Evolutionary conservation across 2,888 invertebrate genomes (phyloP).

Genomic region (Agrochola lota): DNA sequence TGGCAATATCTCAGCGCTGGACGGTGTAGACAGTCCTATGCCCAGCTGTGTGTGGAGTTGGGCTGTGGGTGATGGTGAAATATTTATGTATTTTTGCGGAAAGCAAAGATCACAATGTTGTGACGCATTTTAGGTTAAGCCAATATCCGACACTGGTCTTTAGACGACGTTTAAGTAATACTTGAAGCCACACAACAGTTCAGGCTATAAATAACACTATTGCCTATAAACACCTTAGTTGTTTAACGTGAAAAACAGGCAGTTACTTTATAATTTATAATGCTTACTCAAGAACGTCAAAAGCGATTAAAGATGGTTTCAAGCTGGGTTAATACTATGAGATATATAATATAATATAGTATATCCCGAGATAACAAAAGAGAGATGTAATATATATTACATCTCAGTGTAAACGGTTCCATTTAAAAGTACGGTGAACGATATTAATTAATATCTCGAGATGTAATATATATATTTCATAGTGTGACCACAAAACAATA

Average conservation of each 20-base stretch:
- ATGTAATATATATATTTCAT: too few species aligned
- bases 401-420: too few species aligned
- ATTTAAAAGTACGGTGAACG: too few species aligned
- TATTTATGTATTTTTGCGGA: not conserved
- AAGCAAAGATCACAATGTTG: not conserved
- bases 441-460: too few species aligned
- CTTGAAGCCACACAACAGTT: constrained; percentile 34
- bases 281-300: not conserved
- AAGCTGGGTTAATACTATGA: not conserved
- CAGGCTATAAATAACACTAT: constrained; percentile 34
- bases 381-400: too few species aligned
- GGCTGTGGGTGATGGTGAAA: not conserved
- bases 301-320: not conserved
- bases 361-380: too few species aligned
- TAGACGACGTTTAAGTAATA: constrained; percentile 12
- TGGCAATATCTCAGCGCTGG: not conserved
- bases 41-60: not conserved
- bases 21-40: not conserved
- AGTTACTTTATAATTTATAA: not conserved
- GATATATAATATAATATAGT: too few species aligned
- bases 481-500: not conserved
- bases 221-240: constrained; percentile 23
- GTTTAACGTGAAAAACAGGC: not conserved
- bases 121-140: constrained; percentile 11
- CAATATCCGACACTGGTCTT: constrained; percentile 13